Evolutionary conservation across 1,140 invertebrate genomes (phyloP).

Genomic region (Mesaphorura yosii): DNA sequence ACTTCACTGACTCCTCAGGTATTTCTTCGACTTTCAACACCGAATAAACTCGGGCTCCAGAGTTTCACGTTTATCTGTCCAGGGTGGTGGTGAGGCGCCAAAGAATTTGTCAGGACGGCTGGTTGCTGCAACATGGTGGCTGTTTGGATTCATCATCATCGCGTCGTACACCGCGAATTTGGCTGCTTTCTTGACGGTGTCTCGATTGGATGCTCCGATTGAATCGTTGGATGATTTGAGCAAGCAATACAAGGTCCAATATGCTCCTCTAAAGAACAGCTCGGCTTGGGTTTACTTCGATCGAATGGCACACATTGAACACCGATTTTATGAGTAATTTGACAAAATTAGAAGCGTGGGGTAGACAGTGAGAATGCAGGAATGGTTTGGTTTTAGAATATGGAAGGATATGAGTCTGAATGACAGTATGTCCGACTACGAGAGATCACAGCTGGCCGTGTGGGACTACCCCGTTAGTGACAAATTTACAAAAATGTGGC

Average conservation of each 20-base stretch:
- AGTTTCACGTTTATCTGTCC: neutral
- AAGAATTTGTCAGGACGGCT: slow-evolving; percentile 84
- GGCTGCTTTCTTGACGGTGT: slow-evolving; percentile 76
- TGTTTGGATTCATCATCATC: slow-evolving; percentile 95
- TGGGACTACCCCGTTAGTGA: slow-evolving; percentile 98
- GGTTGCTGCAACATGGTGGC: slow-evolving; percentile 93
- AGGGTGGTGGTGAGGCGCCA: slow-evolving; percentile 88
- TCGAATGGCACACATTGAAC: slow-evolving; percentile 90
- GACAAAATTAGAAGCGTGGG: neutral
- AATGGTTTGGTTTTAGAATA: slow-evolving; percentile 51
- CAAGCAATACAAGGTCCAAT: slow-evolving; percentile 91
- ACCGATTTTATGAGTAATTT: slow-evolving; percentile 82
- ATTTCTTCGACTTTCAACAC: neutral
- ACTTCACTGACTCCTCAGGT: slow-evolving; percentile 88
- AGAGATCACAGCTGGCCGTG: slow-evolving; percentile 83
- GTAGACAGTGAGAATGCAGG: neutral
- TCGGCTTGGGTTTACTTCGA: slow-evolving; percentile 86
- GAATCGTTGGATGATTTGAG: slow-evolving; percentile 84
- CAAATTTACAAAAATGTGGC: slow-evolving; percentile 97
- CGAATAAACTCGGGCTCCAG: neutral
- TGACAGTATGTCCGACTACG: slow-evolving; percentile 74
- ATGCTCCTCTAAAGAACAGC: slow-evolving; percentile 73
- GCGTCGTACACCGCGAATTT: slow-evolving; percentile 97
- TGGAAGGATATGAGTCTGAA: slow-evolving; percentile 97
- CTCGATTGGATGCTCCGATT: slow-evolving; percentile 78